These are phyloP conservation scores for Lycia hirtaria DNA, from an alignment of 2,888 invertebrate species.

Conservation along the genomic window DNA sequence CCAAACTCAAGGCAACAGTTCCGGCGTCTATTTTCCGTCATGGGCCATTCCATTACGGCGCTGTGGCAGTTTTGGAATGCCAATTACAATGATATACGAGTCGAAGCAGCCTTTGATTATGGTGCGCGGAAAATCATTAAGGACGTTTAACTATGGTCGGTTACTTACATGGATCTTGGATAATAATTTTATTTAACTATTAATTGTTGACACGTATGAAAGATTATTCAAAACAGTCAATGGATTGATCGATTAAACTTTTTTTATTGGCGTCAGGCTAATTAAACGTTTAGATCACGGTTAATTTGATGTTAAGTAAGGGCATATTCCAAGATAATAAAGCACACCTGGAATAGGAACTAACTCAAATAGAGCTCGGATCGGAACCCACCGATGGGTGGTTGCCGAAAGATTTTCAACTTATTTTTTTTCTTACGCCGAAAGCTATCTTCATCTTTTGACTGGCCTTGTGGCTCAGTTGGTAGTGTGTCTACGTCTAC, in stretches of 20 bases:
- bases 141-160: slow-evolving; percentile 17
- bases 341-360: not conserved
- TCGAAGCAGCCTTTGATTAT: slow-evolving; percentile 11
- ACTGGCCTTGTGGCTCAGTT: no score
- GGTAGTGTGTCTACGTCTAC: no score
- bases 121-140: slow-evolving; percentile 20
- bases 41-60: slow-evolving; percentile 41
- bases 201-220: no score
- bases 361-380: not conserved
- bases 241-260: no score
- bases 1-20: slow-evolving; percentile 42
- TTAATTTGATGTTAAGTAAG: not conserved
- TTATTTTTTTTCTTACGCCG: no score
- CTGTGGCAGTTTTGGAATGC: slow-evolving; percentile 41
- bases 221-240: no score
- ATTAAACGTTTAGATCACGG: no score
- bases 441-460: no score
- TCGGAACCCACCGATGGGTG: slow-evolving; percentile 34
- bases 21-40: slow-evolving; percentile 41
- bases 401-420: no score
- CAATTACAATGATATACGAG: slow-evolving; percentile 25
- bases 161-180: not conserved
- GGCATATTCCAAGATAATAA: no score
- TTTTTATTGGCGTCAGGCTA: no score
- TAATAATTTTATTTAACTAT: not conserved